A percentile compares a stretch with the other conserved stretches of the same genome.
These are phyloP conservation scores for Rugalucina vietnamica DNA, from an alignment of 2,888 invertebrate species.

Conservation along the genomic window DNA sequence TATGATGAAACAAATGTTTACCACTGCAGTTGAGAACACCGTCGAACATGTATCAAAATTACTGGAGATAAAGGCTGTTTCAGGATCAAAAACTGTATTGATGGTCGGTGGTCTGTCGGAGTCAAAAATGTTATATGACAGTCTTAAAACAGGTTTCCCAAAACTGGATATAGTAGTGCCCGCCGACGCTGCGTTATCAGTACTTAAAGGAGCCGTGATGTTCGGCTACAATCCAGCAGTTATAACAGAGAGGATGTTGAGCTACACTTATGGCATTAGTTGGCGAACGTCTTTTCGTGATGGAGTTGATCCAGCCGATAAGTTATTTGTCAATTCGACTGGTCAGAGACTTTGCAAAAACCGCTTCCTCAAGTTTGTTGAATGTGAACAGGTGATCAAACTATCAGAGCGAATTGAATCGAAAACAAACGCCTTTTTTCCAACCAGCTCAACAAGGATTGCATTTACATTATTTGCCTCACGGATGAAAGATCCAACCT, in stretches of 20 bases:
- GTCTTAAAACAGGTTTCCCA: conserved; percentile 22
- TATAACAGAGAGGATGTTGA: conserved; percentile 28
- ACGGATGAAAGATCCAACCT: not conserved
- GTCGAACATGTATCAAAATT: conserved; percentile 16
- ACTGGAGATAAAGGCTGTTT: not conserved
- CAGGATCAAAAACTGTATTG: conserved; percentile 18
- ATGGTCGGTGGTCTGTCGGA: conserved; percentile 50
- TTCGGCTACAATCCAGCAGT: conserved; percentile 26
- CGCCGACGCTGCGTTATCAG: conserved; percentile 24
- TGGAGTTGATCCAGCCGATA: not conserved
- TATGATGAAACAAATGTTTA: conserved; percentile 34
- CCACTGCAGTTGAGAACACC: conserved; percentile 21
- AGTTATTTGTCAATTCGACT: not conserved
- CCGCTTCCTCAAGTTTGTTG: conserved; percentile 24
- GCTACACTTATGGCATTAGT: conserved; percentile 37
- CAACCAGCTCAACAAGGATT: not conserved
- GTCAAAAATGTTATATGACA: conserved; percentile 30
- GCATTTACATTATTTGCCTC: not conserved
- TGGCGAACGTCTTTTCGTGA: not conserved
- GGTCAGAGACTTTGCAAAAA: not conserved
- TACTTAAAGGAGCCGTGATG: conserved; percentile 48
- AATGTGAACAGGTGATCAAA: conserved; percentile 14
- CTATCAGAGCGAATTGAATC: conserved; percentile 4
- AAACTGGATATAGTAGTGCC: conserved; percentile 24
- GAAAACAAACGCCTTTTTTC: not conserved